Base-by-base conservation (phyloP, 2,888 invertebrate genomes). In the Cyaniris semiargus region DNA sequence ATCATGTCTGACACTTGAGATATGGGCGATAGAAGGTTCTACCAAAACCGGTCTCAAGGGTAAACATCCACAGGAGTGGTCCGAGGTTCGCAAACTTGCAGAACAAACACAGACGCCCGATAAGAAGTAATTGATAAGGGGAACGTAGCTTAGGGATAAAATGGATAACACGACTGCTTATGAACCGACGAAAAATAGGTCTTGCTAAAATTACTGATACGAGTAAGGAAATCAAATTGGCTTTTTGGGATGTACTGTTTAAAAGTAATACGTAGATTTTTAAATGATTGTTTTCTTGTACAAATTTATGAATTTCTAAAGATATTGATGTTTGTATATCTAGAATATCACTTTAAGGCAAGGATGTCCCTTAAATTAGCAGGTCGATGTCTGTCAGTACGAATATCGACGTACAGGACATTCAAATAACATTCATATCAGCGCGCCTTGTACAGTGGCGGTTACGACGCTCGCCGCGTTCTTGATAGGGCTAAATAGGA, bases 91-190 rank as follows among this genome's bases (percentile, higher is more conserved):
- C 76, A 38, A 71, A 76, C 56, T 10, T 71, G 70, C 53, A 76
- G 66, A 48, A 53, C 75, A 79, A 79, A 77, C 77, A 77, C 74
- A 23, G 71, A n/a, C 76, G 80, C 76, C 79, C 78, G 80, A 80
- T 80, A 80, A 78, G 77, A 38, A 21, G 78, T 66, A 76, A 77
- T 75, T 78, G 72, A 79, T 79, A 78, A 75, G 31, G 15, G 18
- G 3, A n/a, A 76, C 56, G 7, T 1, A 13, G 53, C 56, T 3
- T 1, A 13, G 53, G 53, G 48, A 27, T 53, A 48, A 23, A 13
- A 21, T 15, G n/a, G 38, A n/a, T 8, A 71, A 15, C 8, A 38
- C 34, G n/a, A 15, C 8, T 13, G 44, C 44, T 38, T 70, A 8
- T 21, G 3, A 23, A 60, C 60, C 3, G 23, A 23, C 13, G 8